phyloP scores from a whole-genome alignment of 2,888 invertebrate species.

The Ryuthela nishihirai region DNA sequence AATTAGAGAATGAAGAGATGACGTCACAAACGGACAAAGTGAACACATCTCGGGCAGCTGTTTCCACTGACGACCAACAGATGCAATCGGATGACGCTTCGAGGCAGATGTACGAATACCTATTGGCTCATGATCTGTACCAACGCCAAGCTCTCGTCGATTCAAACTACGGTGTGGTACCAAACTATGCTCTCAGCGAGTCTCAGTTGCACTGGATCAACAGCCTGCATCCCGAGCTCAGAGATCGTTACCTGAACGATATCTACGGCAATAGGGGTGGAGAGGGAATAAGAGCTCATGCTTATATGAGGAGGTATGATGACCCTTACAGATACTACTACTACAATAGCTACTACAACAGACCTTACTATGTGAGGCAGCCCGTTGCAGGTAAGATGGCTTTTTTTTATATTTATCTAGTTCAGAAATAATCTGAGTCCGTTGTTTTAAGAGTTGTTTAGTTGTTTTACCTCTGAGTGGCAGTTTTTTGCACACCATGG shows the following conservation, averaged over 20 bases:
- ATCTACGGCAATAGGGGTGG: conserved; percentile 11
- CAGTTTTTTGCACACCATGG: no score
- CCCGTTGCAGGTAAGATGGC: conserved; percentile 11
- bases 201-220: conserved; percentile 32
- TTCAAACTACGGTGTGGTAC: conserved; percentile 2
- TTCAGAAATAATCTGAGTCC: no score
- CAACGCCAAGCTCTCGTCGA: conserved; percentile 6
- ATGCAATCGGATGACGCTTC: conserved; percentile 3
- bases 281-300: conserved; percentile 10
- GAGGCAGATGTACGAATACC: conserved; percentile 15
- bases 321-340: conserved; percentile 11
- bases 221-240: conserved; percentile 21
- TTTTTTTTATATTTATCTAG: not conserved
- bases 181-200: conserved; percentile 9
- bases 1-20: no score
- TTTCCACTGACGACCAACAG: conserved; percentile 11
- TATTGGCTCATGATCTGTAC: conserved; percentile 11
- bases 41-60: not conserved
- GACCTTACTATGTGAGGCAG: conserved; percentile 1
- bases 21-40: no score
- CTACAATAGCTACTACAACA: not conserved
- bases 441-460: no score
- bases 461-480: no score
- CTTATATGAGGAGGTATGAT: conserved; percentile 11
- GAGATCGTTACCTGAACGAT: conserved; percentile 30